Base-by-base conservation (phyloP, 2,888 invertebrate genomes). In the Rhagonycha lutea region DNA sequence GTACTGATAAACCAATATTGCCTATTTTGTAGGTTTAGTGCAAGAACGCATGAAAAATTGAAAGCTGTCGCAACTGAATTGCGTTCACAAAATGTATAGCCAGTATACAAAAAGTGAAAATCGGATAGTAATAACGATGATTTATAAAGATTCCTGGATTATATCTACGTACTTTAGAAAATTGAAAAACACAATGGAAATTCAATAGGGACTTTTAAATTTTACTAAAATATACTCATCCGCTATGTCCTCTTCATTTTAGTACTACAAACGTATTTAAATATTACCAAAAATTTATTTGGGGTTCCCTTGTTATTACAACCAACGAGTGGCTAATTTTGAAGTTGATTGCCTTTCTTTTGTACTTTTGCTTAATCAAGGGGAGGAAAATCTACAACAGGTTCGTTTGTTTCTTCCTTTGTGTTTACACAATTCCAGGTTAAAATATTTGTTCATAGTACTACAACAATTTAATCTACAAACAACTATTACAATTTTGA, bases 21-120 rank as follows among this genome's bases (percentile, higher is more conserved):
- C 67, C 74, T 74, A 74, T 70, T 74, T 74, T 74, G 74, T 74
- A 68, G 74, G 74, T 70, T 74, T 74, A 70, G 73, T 69, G 61
- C 65, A 69, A 61, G 70, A 28, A 68, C 67, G 47, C 67, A 32
- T 74, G 74, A 74, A 74, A 74, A 74, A 74, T 74, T 74, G 74
- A 70, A 74, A 74, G 70, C 67, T 74, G 74, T 74, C 74, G 68
- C 70, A 74, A 68, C 70, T 28, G 74, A 74, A 74, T 74, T 74
- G 74, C 70, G 70, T 74, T 70, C 74, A 26, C 68, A 74, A 65
- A 74, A 74, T 74, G 74, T 74, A 74, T 74, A 67, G 70, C 68
- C 32, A 29, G 67, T 70, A 74, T 24, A 74, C 69, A 74, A 74
- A 74, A 70, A 74, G 70, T 70, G 68, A n/a, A 70, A 70, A 70